Evolutionary conservation across 2,797 vertebrate genomes (phyloP), one percentile per base, ranked within the genome.

Genomic region (Gymnothorax javanicus): DNA sequence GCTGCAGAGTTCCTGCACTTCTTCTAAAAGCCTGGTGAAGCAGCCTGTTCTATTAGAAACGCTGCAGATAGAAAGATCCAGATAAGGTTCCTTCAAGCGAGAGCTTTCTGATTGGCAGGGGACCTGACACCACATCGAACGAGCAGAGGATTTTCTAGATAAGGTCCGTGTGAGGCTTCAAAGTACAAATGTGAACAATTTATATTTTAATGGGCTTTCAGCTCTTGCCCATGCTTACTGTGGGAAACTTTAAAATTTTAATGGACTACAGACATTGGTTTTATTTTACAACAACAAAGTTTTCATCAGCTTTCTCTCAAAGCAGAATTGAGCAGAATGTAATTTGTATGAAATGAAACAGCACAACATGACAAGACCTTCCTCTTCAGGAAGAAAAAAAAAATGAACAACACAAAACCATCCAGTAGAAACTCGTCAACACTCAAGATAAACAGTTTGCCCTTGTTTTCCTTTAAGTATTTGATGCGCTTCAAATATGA

Each of bases 401-500:
- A 71, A 62, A 23, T 20, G 33, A 1, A 43, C 33, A 64, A 64
- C 17, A 64, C 60, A 64, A 64, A n/a, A n/a, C 64, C 64, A 23
- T 67, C 23, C 64, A n/a, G 64, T n/a, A 67, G 64, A n/a, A 25
- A n/a, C 64, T 25, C 12, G 71, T 73, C 71, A 87, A 86, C 73
- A 59, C 54, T 87, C 79, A 23, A 88, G 67, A 58, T 43, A 43
- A 43, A 43, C 33, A 43, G 33, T 43, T 43, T 43, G 33, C 2
- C 33, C 33, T 43, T 43, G 2, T 43, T 43, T 43, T 43, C 33
- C 33, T 43, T 84, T 86, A 73, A 75, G 60, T 73, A 83, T 87
- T 7, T 50, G 12, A 50, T 52, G 33, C 52, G 43, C 33, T 77
- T 77, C 33, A 77, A 13, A 50, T 77, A 15, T 50, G 15, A 77